These are phyloP conservation scores for Nesidiocoris tenuis DNA, from an alignment of 2,888 invertebrate genomes.

Conservation along the genomic window DNA sequence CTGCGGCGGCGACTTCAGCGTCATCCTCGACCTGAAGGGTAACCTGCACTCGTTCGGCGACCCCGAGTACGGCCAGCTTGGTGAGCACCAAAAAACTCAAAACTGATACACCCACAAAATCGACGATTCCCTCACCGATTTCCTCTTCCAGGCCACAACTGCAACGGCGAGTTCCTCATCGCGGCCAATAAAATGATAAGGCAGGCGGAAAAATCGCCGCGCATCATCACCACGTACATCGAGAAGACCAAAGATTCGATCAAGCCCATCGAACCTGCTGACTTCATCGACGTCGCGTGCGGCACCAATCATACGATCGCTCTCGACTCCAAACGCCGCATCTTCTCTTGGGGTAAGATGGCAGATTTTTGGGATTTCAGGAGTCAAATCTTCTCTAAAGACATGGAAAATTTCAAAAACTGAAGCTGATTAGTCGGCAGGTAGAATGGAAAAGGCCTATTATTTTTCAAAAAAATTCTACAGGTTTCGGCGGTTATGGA, in stretches of 20 bases:
- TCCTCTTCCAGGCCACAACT: constrained; percentile 74
- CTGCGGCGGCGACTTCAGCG: constrained; percentile 90
- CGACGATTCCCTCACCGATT: too few species aligned
- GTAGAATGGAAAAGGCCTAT: neutral
- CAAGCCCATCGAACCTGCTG: constrained; percentile 74
- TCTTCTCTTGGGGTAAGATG: constrained; percentile 71
- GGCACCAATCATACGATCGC: constrained; percentile 90
- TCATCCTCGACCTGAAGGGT: constrained; percentile 86
- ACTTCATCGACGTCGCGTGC: constrained; percentile 86
- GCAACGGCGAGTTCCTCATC: constrained; percentile 92
- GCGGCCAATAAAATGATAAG: constrained; percentile 84
- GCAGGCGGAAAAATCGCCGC: constrained; percentile 81
- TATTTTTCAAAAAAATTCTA: too few species aligned
- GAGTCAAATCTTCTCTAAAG: too few species aligned
- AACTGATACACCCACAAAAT: too few species aligned
- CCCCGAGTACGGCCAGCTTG: constrained; percentile 86
- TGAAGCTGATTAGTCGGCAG: too few species aligned
- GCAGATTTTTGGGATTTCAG: too few species aligned
- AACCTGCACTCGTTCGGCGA: constrained; percentile 86
- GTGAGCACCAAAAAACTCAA: too few species aligned
- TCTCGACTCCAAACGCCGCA: constrained; percentile 82
- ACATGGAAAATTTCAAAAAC: too few species aligned
- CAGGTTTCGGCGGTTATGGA: constrained; percentile 93
- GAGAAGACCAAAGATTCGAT: constrained; percentile 86
- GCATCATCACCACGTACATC: constrained; percentile 79